Conservation (phyloP, 2,113 vertebrate species). For the Hoplias malabaricus region DNA sequence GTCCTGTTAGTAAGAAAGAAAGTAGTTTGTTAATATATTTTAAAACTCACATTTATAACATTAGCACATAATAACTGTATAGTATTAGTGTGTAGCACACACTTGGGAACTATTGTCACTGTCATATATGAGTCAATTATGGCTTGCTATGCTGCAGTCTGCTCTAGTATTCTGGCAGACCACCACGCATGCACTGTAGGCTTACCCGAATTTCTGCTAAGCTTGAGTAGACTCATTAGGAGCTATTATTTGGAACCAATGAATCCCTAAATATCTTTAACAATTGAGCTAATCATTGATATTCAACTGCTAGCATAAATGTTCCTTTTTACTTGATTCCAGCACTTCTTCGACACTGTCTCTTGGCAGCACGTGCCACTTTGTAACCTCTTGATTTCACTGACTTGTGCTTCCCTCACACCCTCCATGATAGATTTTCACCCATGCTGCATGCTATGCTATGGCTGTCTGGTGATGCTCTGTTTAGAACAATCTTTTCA, state of each 20-base stretch:
- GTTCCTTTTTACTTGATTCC: constrained; percentile 44
- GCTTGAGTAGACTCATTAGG: constrained; percentile 73
- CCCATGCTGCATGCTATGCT: background rate
- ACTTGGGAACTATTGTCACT: too few relatives aligned
- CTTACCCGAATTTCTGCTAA: constrained; percentile 69
- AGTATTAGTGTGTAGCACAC: too few relatives aligned
- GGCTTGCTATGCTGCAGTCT: constrained; percentile 52
- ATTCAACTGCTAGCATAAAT: constrained; percentile 55
- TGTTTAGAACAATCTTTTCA: background rate
- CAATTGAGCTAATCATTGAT: constrained; percentile 84
- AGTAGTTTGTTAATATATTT: too few relatives aligned
- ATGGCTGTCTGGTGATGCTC: background rate
- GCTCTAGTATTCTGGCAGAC: constrained; percentile 53
- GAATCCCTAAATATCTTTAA: constrained; percentile 79
- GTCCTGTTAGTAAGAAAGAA: too few relatives aligned
- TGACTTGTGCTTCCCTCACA: background rate
- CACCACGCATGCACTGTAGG: constrained; percentile 54
- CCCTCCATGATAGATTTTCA: background rate
- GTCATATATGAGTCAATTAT: constrained; percentile 38
- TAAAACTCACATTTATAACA: too few relatives aligned
- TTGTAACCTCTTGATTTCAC: background rate
- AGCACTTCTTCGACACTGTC: background rate
- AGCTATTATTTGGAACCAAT: constrained; percentile 70
- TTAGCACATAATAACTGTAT: too few relatives aligned
- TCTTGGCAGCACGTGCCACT: background rate